phyloP scores from a whole-genome alignment of 2,888 invertebrate species.

The Venustoraphidia nigricollis region DNA sequence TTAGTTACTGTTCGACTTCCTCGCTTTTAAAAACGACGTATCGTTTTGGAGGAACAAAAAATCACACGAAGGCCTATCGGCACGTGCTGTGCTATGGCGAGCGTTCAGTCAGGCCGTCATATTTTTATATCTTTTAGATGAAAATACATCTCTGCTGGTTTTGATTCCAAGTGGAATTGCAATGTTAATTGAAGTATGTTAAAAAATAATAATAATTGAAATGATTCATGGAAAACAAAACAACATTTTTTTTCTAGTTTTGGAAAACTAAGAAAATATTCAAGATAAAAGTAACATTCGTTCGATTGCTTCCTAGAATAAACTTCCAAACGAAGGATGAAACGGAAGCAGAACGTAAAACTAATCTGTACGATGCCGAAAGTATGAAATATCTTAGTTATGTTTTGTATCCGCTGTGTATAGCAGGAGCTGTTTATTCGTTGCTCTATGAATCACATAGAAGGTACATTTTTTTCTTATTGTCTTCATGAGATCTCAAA shows the following conservation, averaged over 20 bases:
- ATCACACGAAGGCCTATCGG: slow-evolving; percentile 79
- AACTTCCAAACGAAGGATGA: slow-evolving; percentile 25
- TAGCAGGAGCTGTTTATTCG: slow-evolving; percentile 80
- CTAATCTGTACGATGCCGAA: slow-evolving; percentile 77
- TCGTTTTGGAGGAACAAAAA: slow-evolving; percentile 81
- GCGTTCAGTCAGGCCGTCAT: slow-evolving; percentile 84
- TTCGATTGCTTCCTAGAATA: slow-evolving; percentile 22
- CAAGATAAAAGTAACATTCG: slow-evolving; percentile 36
- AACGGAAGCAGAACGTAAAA: slow-evolving; percentile 56
- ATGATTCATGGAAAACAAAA: background rate
- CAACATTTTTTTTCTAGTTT: slow-evolving; percentile 35
- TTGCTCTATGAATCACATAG: slow-evolving; percentile 88
- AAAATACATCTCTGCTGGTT: slow-evolving; percentile 80
- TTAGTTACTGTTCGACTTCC: slow-evolving; percentile 87
- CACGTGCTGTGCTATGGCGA: slow-evolving; percentile 82
- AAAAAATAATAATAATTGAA: slow-evolving; percentile 2
- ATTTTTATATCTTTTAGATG: slow-evolving; percentile 83
- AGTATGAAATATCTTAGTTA: slow-evolving; percentile 87
- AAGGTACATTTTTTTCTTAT: slow-evolving; percentile 39
- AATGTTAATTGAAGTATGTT: slow-evolving; percentile 69
- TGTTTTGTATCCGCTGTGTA: slow-evolving; percentile 75
- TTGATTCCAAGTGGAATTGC: slow-evolving; percentile 76
- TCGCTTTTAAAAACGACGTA: slow-evolving; percentile 96
- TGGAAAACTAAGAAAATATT: slow-evolving; percentile 94
- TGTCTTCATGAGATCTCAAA: too few relatives aligned